Percentiles rank a stretch among this genome's conserved stretches.
Evolutionary conservation across 2,113 vertebrate genomes (phyloP).

Genomic region (Siphamia tubifer): DNA sequence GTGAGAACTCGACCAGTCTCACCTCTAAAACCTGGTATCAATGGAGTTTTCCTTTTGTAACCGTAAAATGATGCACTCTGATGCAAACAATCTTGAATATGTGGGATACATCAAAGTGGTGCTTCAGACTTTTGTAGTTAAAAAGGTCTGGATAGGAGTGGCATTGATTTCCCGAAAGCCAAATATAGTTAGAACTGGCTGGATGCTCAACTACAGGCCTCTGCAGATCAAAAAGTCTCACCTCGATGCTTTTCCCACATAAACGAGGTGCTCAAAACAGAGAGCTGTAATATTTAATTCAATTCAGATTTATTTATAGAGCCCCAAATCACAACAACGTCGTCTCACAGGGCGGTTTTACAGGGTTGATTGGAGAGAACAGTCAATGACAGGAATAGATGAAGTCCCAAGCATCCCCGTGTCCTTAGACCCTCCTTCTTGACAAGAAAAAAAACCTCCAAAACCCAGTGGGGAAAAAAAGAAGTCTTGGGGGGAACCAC

Average conservation of each 20-base stretch:
- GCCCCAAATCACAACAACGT: no score
- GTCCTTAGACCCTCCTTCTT: no score
- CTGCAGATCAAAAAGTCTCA: neutral
- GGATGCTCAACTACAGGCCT: neutral
- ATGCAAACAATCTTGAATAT: constrained; percentile 3
- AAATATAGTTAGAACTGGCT: constrained; percentile 21
- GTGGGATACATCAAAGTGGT: constrained; percentile 31
- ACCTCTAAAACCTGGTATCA: neutral
- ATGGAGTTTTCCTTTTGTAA: neutral
- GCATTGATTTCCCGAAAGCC: constrained; percentile 43
- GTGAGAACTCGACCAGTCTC: neutral
- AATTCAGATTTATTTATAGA: no score
- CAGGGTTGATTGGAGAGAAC: no score
- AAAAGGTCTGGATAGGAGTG: constrained; percentile 10
- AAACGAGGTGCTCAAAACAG: neutral
- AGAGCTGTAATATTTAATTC: no score
- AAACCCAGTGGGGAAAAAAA: no score
- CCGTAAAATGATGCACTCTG: neutral
- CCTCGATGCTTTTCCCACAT: neutral
- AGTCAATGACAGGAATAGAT: no score
- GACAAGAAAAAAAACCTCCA: no score
- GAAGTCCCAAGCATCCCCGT: no score
- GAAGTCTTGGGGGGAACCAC: no score
- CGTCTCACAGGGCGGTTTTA: no score
- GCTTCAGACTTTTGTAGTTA: constrained; percentile 6